phyloP scores from a whole-genome alignment of 1,140 invertebrate species.

The Zaprionus tsacasi region DNA sequence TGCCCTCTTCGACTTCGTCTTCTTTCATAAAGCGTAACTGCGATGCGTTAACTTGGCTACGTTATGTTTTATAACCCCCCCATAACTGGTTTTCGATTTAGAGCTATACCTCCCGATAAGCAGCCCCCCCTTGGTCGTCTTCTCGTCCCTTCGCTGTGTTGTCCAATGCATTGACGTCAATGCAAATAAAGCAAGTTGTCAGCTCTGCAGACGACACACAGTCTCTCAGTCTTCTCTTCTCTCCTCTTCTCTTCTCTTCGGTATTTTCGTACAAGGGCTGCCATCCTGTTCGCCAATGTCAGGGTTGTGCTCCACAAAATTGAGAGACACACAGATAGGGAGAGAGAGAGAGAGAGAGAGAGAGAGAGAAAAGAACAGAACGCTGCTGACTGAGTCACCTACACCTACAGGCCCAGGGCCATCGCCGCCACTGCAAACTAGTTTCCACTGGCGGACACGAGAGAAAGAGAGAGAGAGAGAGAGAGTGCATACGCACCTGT shows the following conservation, averaged over 20 bases:
- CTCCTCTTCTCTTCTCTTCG: background rate
- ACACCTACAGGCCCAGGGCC: constrained; percentile 36
- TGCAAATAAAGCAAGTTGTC: constrained; percentile 68
- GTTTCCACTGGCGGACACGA: constrained; percentile 36
- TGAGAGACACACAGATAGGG: too few relatives aligned
- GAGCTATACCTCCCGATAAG: constrained; percentile 21
- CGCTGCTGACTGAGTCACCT: constrained; percentile 61
- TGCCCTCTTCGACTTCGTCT: constrained; percentile 14
- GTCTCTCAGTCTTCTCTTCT: background rate
- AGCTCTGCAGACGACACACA: constrained; percentile 18
- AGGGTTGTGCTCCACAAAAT: constrained; percentile 73
- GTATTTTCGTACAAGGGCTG: constrained; percentile 14
- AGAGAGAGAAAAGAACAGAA: constrained; percentile 20
- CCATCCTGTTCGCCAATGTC: constrained; percentile 58
- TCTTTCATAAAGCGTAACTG: background rate
- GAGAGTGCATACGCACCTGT: constrained; percentile 12
- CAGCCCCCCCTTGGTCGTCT: constrained; percentile 19
- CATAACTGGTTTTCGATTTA: constrained; percentile 56
- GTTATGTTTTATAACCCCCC: constrained; percentile 40
- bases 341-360: too few relatives aligned
- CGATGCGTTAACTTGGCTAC: constrained; percentile 30
- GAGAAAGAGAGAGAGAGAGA: constrained; percentile 10
- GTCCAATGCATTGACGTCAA: constrained; percentile 71
- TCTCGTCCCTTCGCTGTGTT: constrained; percentile 9
- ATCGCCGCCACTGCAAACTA: constrained; percentile 38